Base-by-base conservation (phyloP, 2,888 invertebrate genomes). In the Drosophila nr. fundita region DNA sequence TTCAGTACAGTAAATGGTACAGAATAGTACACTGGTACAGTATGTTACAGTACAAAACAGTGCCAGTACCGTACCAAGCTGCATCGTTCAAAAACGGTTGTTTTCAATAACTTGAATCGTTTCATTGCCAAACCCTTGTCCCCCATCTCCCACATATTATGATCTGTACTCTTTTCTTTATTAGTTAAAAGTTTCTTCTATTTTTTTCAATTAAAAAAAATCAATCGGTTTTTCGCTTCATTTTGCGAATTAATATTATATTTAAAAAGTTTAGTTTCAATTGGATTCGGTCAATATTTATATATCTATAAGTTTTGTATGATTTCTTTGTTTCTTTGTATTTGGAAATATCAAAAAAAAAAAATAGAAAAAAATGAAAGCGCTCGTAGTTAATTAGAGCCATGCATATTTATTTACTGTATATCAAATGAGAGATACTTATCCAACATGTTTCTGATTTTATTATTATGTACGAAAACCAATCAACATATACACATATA, bases 341-440 rank as follows among this genome's bases (percentile, higher is more conserved):
- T 50, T 78, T 18, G 13, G 49, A 50, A 55, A 59, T 36, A 61
- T 55, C 24, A n/a, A 58, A 60, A 30, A 53, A 61, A 36, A 63
- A 38, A 13, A 42, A 15, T 1, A 61, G 30, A 1, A 40, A 30
- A 3, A 45, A 36, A 27, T 55, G 53, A 32, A 21, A 50, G 75
- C 75, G 75, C 70, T 78, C 63, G 63, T 78, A 66, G 57, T 64
- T 69, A 24, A 34, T 66, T 75, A 54, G 34, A 76, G 67, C 73
- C 78, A 79, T 82, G 73, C 78, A 79, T 84, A 81, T 83, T 85
- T 79, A 87, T 78, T 78, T 83, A 76, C 48, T 62, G 72, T 80
- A 80, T 77, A 74, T 55, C 32, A 67, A 24, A 49, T 21, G 58
- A 45, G 63, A 53, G 48, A 58, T 71, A 75, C 71, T 66, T 74